Evolutionary conservation across 2,797 vertebrate genomes (phyloP).

Genomic region (Cichlasoma orientale): DNA sequence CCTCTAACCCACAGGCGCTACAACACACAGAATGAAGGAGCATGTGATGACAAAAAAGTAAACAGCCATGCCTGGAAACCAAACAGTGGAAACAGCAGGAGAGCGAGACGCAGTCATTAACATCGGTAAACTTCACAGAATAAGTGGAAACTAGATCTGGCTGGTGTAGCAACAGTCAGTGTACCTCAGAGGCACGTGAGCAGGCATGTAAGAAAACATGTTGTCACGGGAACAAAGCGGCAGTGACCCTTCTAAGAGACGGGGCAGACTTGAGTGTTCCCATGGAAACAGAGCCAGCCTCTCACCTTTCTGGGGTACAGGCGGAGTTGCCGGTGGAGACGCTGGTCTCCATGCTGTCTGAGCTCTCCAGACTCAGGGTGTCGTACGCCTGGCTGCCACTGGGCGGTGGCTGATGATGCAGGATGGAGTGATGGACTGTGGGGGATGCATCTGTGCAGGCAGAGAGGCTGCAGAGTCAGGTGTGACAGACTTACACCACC

Average conservation of each 20-base stretch:
- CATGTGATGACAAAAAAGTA: slow-evolving; percentile 32
- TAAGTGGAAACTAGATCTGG: slow-evolving; percentile 65
- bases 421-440: slow-evolving; percentile 90
- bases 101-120: slow-evolving; percentile 31
- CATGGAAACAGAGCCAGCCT: slow-evolving; percentile 78
- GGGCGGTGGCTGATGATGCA: slow-evolving; percentile 87
- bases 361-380: slow-evolving; percentile 97
- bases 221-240: slow-evolving; percentile 85
- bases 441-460: slow-evolving; percentile 68
- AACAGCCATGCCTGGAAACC: slow-evolving; percentile 52
- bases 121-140: slow-evolving; percentile 54
- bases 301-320: slow-evolving; percentile 88
- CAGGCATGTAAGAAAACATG: slow-evolving; percentile 76
- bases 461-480: slow-evolving; percentile 55
- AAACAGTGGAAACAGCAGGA: slow-evolving; percentile 32
- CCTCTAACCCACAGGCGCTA: slow-evolving; percentile 86
- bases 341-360: slow-evolving; percentile 97
- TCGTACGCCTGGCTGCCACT: slow-evolving; percentile 86
- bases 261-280: slow-evolving; percentile 78
- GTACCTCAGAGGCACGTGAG: slow-evolving; percentile 62
- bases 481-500: slow-evolving; percentile 78
- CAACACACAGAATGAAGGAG: slow-evolving; percentile 56
- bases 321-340: slow-evolving; percentile 92
- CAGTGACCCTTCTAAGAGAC: slow-evolving; percentile 72
- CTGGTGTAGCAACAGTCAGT: slow-evolving; percentile 80